Conservation (phyloP, 1,140 invertebrate genomes). For the Pararge aegeria region DNA sequence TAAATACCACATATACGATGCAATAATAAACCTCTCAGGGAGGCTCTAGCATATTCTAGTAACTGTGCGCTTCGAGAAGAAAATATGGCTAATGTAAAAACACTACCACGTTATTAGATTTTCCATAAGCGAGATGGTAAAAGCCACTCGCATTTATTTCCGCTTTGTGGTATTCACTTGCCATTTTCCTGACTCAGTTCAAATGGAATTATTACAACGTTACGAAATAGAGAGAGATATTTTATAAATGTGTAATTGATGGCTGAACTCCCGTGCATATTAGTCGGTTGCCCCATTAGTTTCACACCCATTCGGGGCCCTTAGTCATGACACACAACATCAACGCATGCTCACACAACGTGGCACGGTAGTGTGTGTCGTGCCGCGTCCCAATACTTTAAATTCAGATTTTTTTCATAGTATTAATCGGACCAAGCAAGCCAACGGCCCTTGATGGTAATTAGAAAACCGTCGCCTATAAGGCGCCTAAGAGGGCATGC, state of each 20-base stretch:
- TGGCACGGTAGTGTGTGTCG: too few species aligned
- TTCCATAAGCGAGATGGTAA: slow-evolving; percentile 6
- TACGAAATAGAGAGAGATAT: background rate
- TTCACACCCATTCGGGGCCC: too few species aligned
- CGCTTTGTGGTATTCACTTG: slow-evolving; percentile 9
- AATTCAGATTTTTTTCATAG: too few species aligned
- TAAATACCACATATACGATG: background rate
- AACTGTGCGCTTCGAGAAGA: slow-evolving; percentile 3
- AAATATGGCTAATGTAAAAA: slow-evolving; percentile 12
- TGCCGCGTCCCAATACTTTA: too few species aligned
- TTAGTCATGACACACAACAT: too few species aligned
- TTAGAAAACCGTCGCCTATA: too few species aligned
- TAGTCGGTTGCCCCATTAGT: too few species aligned
- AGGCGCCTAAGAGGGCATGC: too few species aligned
- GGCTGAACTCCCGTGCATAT: too few species aligned
- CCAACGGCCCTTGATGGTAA: too few species aligned
- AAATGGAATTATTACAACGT: slow-evolving; percentile 1
- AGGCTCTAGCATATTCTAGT: slow-evolving; percentile 7
- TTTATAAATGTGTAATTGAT: background rate
- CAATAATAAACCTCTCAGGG: slow-evolving; percentile 3
- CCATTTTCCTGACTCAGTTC: slow-evolving; percentile 2
- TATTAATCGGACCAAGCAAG: too few species aligned
- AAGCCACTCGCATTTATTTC: slow-evolving; percentile 12
- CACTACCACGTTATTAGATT: slow-evolving; percentile 10
- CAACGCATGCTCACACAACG: too few species aligned